Conservation (phyloP, 2,113 vertebrate species). For the Emydura subglobosa region DNA sequence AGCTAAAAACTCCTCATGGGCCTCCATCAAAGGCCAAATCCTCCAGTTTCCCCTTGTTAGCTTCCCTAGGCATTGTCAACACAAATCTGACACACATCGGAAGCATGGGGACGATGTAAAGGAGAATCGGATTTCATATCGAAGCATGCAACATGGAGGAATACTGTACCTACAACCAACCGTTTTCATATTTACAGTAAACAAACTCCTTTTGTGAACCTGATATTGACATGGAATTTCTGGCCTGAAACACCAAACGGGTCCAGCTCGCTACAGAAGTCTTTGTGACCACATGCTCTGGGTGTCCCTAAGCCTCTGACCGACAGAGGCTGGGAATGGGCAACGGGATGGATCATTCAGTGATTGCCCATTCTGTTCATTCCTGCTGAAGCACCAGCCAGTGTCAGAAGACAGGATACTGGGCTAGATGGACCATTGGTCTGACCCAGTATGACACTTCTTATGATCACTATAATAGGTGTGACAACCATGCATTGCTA, state of each 20-base stretch:
- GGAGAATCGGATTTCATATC: conserved; percentile 50
- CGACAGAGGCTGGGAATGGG: neutral
- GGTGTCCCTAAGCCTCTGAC: neutral
- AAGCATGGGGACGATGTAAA: conserved; percentile 41
- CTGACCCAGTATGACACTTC: neutral
- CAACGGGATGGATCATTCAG: neutral
- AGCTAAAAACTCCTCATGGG: fast-evolving
- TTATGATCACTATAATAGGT: neutral
- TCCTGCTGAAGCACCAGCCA: neutral
- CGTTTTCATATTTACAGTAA: neutral
- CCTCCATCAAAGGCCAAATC: neutral
- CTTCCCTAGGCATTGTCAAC: fast-evolving
- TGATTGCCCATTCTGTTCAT: neutral
- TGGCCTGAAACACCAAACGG: fast-evolving
- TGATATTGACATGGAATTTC: neutral
- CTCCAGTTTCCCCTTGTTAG: neutral
- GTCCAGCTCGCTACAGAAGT: fast-evolving
- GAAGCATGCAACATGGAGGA: conserved; percentile 5
- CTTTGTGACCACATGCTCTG: neutral
- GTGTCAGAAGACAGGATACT: neutral
- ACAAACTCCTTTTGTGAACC: fast-evolving
- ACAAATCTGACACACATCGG: neutral
- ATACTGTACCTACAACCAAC: fast-evolving
- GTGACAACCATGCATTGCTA: fast-evolving
- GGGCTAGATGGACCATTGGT: neutral